Evolutionary conservation across 2,113 vertebrate species (phyloP), one percentile per base, ranked within the genome.

Genomic region (Ranitomeya variabilis): DNA sequence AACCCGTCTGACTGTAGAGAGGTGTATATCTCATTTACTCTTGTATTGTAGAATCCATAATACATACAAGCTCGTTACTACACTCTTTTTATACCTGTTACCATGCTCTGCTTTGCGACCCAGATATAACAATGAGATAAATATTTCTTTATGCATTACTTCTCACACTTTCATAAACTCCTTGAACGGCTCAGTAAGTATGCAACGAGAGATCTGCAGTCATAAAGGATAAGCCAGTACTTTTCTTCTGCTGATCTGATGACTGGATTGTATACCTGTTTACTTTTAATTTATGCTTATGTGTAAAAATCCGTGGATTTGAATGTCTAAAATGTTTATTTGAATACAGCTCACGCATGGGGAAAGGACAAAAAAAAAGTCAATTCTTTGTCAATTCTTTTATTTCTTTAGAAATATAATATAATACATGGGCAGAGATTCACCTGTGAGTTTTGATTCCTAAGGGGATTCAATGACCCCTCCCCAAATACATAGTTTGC

Each of bases 161-260:
- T 67, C 31, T 73, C 69, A 80, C 19, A 69, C 69, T 69, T 23
- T 69, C 81, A 83, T 52, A 66, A 83, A 83, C 60, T 83, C 37
- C 45, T 83, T 83, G 10, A 83, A 54, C 54, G 62, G 62, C 37
- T 83, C 81, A 83, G 60, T 83, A 83, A 83, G 81, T 83, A 16
- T 67, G 62, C 62, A 54, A 45, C 11, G 81, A 83, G 66, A 67
- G 67, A 83, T 69, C 14, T 54, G 81, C n/a, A 23, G 37, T 54
- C 64, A 83, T 83, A 23, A 66, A 69, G 19, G 62, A 83, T 69
- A 83, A 83, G 81, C 60, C 59, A 2, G 15, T 9, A 18, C 26
- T 82, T 64, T 82, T 83, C 21, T 69, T 69, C 45, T 23, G n/a
- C 81, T 54, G 37, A 83, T 83, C 45, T 67, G 62, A 83, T 83